Percentiles rank a stretch among this genome's conserved stretches.
These are phyloP conservation scores for Aplocera efformata DNA, from an alignment of 2,888 invertebrate genomes.

Conservation along the genomic window DNA sequence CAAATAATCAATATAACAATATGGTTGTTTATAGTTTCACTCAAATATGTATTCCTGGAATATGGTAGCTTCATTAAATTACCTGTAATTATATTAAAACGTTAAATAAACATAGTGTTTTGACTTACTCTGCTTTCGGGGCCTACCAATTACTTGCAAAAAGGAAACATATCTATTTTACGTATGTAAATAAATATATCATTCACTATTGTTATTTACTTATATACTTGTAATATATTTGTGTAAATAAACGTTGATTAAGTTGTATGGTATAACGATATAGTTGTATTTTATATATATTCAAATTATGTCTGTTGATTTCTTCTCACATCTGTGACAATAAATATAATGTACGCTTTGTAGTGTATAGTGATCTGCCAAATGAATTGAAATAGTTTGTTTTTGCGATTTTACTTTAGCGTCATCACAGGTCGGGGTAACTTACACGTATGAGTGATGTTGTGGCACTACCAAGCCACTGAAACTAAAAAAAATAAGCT, in stretches of 20 bases:
- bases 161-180: conserved; percentile 74
- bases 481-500: no score
- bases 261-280: conserved; percentile 34
- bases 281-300: conserved; percentile 36
- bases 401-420: conserved; percentile 20
- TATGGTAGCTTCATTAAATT: no score
- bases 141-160: conserved; percentile 33
- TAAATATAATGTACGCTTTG: conserved; percentile 78
- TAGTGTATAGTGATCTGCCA: conserved; percentile 69
- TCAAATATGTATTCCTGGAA: no score
- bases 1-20: neutral
- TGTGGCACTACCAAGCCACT: no score
- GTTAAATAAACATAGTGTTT: no score
- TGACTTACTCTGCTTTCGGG: conserved; percentile 4
- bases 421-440: conserved; percentile 9
- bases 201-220: conserved; percentile 47
- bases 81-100: no score
- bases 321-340: conserved; percentile 77
- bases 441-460: no score
- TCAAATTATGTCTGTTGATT: conserved; percentile 36
- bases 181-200: conserved; percentile 59
- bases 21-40: no score
- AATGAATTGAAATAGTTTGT: conserved; percentile 36
- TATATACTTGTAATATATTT: conserved; percentile 52
- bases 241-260: conserved; percentile 49